Evolutionary conservation across 2,113 vertebrate species (phyloP).

Genomic region (Taxidea taxus): DNA sequence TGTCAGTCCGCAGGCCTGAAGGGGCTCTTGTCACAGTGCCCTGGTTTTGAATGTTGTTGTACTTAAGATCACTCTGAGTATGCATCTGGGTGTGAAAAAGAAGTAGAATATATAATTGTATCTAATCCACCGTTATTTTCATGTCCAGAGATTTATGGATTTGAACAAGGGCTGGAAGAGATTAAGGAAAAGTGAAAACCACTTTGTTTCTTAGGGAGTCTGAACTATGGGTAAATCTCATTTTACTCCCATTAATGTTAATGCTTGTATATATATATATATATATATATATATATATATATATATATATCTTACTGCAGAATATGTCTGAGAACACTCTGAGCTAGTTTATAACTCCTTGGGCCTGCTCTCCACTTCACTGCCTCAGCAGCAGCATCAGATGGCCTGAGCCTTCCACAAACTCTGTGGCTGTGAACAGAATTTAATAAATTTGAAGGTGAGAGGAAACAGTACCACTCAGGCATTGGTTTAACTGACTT

Average conservation of each 20-base stretch:
- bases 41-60: constrained; percentile 35
- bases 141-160: background rate
- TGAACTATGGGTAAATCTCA: background rate
- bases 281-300: too few species aligned
- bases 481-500: background rate
- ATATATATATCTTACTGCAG: too few species aligned
- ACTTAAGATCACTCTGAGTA: background rate
- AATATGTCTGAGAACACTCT: background rate
- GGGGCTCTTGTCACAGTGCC: constrained; percentile 52
- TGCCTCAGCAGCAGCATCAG: background rate
- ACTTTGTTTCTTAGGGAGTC: background rate
- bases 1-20: constrained; percentile 40
- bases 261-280: background rate
- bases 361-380: background rate
- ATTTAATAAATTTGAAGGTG: background rate
- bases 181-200: constrained; percentile 12
- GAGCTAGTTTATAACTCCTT: background rate
- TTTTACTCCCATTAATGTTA: background rate
- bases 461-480: background rate
- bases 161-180: background rate
- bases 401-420: background rate
- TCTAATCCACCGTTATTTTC: background rate
- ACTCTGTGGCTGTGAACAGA: background rate
- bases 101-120: background rate
- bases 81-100: constrained; percentile 23